Evolutionary conservation across 2,797 vertebrate genomes (phyloP), one percentile per base, ranked within the genome.

Genomic region (Emydoidea blandingii): DNA sequence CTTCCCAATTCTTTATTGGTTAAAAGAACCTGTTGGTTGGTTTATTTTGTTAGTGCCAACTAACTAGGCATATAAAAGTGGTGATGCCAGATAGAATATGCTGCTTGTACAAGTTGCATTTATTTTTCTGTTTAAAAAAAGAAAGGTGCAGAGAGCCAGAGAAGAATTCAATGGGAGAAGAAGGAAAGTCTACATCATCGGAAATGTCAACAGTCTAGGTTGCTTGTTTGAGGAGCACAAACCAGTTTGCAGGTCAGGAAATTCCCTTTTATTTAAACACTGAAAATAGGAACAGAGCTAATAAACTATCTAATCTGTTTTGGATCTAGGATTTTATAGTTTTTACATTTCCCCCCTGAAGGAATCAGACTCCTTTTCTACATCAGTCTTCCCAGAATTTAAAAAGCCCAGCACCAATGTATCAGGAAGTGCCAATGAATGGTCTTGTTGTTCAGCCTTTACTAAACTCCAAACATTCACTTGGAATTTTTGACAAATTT

Each of bases 401-500:
- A 53, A 92, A 83, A 93, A 81, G 52, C 50, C 82, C 54, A 59
- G 29, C 50, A 62, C 5, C 65, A 86, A 83, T 76, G 37, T 57
- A 92, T 91, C 90, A 90, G 90, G 93, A 95, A 86, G 90, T 79
- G 49, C 34, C 50, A 53, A 87, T 97, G 90, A 98, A 97, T 96
- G 94, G 91, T 81, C 85, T 86, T 96, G 96, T 97, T 98, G 95
- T 98, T 97, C 96, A 83, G 82, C 74, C 81, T 90, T 83, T 90
- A 81, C 83, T 92, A 72, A 97, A 95, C 88, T 95, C 95, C 92
- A 96, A 97, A 95, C 81, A 87, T 53, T 18, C 25, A 94, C 72
- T 82, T 95, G 87, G 93, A 94, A 93, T 91, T 90, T 95, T 97
- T 65, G 91, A 95, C 56, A 87, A 59, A 81, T 89, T 91, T 92